phyloP scores from a whole-genome alignment of 2,797 vertebrate species.

The Onychomys torridus region DNA sequence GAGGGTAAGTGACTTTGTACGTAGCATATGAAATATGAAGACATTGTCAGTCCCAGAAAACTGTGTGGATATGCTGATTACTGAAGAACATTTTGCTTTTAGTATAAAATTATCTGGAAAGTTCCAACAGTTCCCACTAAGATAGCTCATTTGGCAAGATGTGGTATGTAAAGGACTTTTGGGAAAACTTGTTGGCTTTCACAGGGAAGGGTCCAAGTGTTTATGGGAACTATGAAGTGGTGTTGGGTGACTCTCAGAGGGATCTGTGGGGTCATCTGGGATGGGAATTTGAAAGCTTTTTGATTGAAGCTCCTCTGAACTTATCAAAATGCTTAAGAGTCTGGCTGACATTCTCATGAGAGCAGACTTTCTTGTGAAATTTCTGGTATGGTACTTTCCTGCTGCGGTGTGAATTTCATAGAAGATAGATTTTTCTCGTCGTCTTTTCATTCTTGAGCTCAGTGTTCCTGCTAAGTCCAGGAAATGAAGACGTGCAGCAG shows the following conservation, averaged over 20 bases:
- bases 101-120: conserved; percentile 80
- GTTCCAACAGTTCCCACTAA: conserved; percentile 78
- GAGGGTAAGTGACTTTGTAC: conserved; percentile 30
- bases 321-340: conserved; percentile 87
- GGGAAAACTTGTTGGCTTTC: conserved; percentile 83
- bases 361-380: conserved; percentile 87
- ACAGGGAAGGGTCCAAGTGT: conserved; percentile 83
- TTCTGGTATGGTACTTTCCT: conserved; percentile 87
- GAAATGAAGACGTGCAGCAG: conserved; percentile 73
- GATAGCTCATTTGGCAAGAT: conserved; percentile 67
- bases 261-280: conserved; percentile 82
- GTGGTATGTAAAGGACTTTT: conserved; percentile 80
- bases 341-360: conserved; percentile 85
- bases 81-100: conserved; percentile 61
- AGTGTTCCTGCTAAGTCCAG: conserved; percentile 77
- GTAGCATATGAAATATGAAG: background rate
- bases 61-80: conserved; percentile 30
- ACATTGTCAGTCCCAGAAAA: conserved; percentile 50
- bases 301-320: conserved; percentile 81
- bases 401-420: conserved; percentile 85
- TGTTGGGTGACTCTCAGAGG: conserved; percentile 83
- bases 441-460: conserved; percentile 80
- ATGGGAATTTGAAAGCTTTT: conserved; percentile 83
- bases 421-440: conserved; percentile 83
- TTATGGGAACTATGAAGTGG: conserved; percentile 84